Conservation (phyloP, 2,888 invertebrate species). For the Drosophila algonquin region DNA sequence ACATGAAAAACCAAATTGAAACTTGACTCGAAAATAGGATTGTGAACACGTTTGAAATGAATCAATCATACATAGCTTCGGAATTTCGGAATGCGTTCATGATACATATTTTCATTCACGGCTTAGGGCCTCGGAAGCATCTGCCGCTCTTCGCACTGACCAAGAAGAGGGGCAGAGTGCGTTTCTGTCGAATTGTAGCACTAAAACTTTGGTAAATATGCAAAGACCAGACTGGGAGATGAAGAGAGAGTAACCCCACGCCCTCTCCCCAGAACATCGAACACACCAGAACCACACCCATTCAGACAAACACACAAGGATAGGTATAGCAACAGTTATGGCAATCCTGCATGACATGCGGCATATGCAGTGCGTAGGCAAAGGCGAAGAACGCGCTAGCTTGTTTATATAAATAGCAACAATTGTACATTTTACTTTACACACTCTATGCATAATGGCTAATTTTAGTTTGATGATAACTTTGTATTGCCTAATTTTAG, state of each 20-base stretch:
- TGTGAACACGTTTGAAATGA: constrained; percentile 58
- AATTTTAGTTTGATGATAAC: constrained; percentile 63
- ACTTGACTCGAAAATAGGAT: constrained; percentile 39
- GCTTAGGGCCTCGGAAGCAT: constrained; percentile 26
- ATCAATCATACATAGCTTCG: background rate
- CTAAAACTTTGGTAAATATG: constrained; percentile 44
- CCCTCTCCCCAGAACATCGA: constrained; percentile 9
- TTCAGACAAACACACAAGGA: constrained; percentile 11
- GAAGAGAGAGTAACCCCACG: background rate
- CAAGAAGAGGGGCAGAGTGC: constrained; percentile 33
- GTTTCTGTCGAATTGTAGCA: constrained; percentile 14
- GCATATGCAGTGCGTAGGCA: constrained; percentile 52
- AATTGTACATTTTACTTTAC: constrained; percentile 75
- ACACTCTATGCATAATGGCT: constrained; percentile 52
- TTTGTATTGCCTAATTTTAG: constrained; percentile 63
- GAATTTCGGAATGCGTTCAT: constrained; percentile 27
- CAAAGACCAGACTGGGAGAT: constrained; percentile 17
- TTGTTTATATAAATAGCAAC: constrained; percentile 73
- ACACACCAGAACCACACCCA: background rate
- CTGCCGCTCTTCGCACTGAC: constrained; percentile 33
- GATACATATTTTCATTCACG: constrained; percentile 28
- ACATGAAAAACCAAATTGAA: constrained; percentile 27
- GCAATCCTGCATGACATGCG: constrained; percentile 67
- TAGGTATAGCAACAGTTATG: constrained; percentile 62
- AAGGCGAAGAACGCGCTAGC: constrained; percentile 63